Evolutionary conservation across 1,140 invertebrate genomes (phyloP).

Genomic region (Zaprionus tsacasi): DNA sequence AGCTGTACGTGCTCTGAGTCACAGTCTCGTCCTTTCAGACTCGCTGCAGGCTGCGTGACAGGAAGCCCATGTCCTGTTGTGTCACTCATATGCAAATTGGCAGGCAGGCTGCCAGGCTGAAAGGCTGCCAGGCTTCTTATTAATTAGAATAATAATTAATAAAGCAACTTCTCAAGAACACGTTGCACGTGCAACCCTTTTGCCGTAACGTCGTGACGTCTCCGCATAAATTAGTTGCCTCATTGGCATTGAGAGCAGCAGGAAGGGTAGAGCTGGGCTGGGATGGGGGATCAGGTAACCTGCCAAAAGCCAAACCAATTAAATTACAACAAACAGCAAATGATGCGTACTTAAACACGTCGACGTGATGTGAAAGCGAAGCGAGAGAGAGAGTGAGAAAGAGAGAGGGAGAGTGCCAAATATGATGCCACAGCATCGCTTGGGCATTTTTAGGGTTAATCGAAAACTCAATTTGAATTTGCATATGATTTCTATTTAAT

Average conservation of each 20-base stretch:
- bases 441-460: constrained; percentile 64
- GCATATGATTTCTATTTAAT: constrained; percentile 80
- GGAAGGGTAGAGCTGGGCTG: not conserved
- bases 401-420: constrained; percentile 29
- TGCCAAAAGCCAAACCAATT: constrained; percentile 72
- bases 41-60: constrained; percentile 57
- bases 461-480: constrained; percentile 70
- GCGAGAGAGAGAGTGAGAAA: not conserved
- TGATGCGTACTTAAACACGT: constrained; percentile 82
- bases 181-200: constrained; percentile 60
- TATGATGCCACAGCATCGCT: constrained; percentile 45
- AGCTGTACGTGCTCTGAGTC: constrained; percentile 52
- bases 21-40: constrained; percentile 47
- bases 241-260: constrained; percentile 35
- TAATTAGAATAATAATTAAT: constrained; percentile 84
- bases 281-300: constrained; percentile 38
- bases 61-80: constrained; percentile 82
- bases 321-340: constrained; percentile 78
- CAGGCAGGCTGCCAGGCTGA: constrained; percentile 37
- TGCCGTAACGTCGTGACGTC: constrained; percentile 21
- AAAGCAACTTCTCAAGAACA: constrained; percentile 69
- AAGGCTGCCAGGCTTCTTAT: constrained; percentile 58
- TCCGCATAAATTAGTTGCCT: constrained; percentile 72
- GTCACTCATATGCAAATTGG: constrained; percentile 83
- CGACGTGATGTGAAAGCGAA: constrained; percentile 68